phyloP scores from a whole-genome alignment of 2,888 invertebrate genomes.

The Drosophila colorata region DNA sequence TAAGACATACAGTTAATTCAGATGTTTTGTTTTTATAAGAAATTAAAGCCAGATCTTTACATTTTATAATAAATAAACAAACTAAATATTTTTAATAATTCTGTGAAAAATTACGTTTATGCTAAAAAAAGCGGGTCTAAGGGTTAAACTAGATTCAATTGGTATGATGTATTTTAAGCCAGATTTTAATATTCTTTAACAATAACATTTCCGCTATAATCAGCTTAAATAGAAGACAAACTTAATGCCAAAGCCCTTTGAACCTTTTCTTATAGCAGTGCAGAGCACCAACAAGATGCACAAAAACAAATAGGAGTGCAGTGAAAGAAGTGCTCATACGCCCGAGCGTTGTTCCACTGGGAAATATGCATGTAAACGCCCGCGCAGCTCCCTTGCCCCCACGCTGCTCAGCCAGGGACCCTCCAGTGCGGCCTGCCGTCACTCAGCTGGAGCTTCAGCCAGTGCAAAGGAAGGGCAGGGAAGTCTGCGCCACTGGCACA shows the following conservation, averaged over 20 bases:
- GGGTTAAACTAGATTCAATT: too few species aligned
- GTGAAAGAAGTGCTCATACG: slow-evolving; percentile 48
- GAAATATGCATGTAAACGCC: slow-evolving; percentile 26
- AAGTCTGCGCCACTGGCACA: slow-evolving; percentile 20
- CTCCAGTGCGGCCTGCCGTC: slow-evolving; percentile 24
- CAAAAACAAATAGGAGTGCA: slow-evolving; percentile 55
- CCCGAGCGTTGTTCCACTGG: slow-evolving; percentile 33
- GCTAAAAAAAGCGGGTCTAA: too few species aligned
- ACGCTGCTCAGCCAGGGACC: slow-evolving; percentile 12
- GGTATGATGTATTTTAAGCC: too few species aligned
- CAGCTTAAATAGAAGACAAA: too few species aligned
- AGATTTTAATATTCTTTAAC: too few species aligned
- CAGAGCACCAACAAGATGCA: slow-evolving; percentile 47
- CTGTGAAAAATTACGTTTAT: too few species aligned
- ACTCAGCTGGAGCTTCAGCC: slow-evolving; percentile 37
- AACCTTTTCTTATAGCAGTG: neutral
- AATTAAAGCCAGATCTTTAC: too few species aligned
- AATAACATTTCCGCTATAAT: too few species aligned
- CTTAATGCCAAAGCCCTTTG: slow-evolving; percentile 1
- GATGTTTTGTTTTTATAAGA: too few species aligned
- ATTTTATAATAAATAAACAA: too few species aligned
- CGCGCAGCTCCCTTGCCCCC: neutral
- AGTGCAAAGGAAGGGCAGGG: neutral
- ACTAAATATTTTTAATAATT: too few species aligned
- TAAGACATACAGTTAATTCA: too few species aligned